Percentiles rank a stretch among this genome's conserved stretches.
Evolutionary conservation across 1,140 invertebrate genomes (phyloP).

Genomic region (Atopsyche davidsoni): DNA sequence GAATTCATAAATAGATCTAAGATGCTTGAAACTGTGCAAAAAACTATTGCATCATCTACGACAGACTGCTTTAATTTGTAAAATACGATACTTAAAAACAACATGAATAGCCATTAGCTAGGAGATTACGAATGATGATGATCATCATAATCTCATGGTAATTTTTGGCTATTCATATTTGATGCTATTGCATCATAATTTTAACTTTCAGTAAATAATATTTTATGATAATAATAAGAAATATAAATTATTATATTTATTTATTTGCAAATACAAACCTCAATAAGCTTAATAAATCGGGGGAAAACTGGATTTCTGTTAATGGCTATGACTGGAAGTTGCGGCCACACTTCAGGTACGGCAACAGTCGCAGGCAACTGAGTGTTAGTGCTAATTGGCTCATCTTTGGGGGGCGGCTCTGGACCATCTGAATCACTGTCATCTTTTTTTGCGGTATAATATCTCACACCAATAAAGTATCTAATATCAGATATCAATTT

Average conservation of each 20-base stretch:
- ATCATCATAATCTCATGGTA: no score
- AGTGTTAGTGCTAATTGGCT: slow-evolving; percentile 40
- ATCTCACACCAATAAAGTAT: slow-evolving; percentile 28
- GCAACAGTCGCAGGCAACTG: slow-evolving; percentile 80
- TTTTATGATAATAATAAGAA: slow-evolving; percentile 7
- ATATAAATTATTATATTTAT: background rate
- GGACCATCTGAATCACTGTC: slow-evolving; percentile 39
- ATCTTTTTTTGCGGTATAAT: slow-evolving; percentile 39
- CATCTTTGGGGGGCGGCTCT: slow-evolving; percentile 38
- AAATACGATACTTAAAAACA: no score
- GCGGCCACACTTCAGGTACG: slow-evolving; percentile 95
- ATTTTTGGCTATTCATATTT: slow-evolving; percentile 4
- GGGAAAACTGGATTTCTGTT: slow-evolving; percentile 95
- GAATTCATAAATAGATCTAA: no score
- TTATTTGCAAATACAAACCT: slow-evolving; percentile 53
- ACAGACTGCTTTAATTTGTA: no score
- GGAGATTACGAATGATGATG: no score
- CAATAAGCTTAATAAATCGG: slow-evolving; percentile 95
- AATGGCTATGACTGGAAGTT: slow-evolving; percentile 92
- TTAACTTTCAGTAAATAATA: slow-evolving; percentile 1
- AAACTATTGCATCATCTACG: no score
- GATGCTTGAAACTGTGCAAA: no score
- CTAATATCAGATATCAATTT: slow-evolving; percentile 1
- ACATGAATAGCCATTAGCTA: no score
- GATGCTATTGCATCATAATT: slow-evolving; percentile 9